phyloP scores from a whole-genome alignment of 1,140 invertebrate genomes.

The Leptonema lineaticorne region DNA sequence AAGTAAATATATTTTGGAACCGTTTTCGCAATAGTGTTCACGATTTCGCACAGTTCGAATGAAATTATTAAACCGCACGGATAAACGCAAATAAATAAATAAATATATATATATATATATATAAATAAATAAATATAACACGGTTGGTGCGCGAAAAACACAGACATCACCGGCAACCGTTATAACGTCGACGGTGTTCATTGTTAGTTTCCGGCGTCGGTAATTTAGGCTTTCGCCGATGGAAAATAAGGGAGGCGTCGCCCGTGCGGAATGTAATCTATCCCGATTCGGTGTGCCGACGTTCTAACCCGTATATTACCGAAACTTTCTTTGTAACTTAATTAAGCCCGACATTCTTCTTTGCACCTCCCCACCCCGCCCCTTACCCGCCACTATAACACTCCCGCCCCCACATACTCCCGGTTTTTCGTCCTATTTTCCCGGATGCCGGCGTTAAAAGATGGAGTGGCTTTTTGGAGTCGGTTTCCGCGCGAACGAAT shows the following conservation, averaged over 20 bases:
- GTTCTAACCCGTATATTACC: conserved; percentile 27
- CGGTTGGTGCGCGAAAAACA: background rate
- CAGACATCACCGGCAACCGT: background rate
- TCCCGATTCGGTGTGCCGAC: conserved; percentile 14
- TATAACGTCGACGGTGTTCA: background rate
- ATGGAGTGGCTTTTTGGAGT: too few relatives aligned
- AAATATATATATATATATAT: too few relatives aligned
- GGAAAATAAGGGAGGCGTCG: background rate
- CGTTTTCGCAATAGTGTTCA: background rate
- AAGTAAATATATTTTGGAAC: background rate
- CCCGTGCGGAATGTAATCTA: conserved; percentile 14
- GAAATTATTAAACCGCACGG: background rate
- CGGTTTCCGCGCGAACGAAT: conserved; percentile 13
- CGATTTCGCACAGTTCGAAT: background rate
- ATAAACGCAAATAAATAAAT: background rate
- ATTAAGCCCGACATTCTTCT: conserved; percentile 21
- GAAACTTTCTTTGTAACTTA: conserved; percentile 25
- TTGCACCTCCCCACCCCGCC: background rate
- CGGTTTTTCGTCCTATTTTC: too few relatives aligned
- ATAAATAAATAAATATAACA: too few relatives aligned
- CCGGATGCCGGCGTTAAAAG: too few relatives aligned
- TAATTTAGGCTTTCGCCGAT: background rate
- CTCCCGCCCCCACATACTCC: too few relatives aligned
- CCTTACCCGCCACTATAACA: background rate
- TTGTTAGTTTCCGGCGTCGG: conserved; percentile 4